These are phyloP conservation scores for Branchipolynoe longqiensis DNA, from an alignment of 2,888 invertebrate genomes.

Conservation along the genomic window DNA sequence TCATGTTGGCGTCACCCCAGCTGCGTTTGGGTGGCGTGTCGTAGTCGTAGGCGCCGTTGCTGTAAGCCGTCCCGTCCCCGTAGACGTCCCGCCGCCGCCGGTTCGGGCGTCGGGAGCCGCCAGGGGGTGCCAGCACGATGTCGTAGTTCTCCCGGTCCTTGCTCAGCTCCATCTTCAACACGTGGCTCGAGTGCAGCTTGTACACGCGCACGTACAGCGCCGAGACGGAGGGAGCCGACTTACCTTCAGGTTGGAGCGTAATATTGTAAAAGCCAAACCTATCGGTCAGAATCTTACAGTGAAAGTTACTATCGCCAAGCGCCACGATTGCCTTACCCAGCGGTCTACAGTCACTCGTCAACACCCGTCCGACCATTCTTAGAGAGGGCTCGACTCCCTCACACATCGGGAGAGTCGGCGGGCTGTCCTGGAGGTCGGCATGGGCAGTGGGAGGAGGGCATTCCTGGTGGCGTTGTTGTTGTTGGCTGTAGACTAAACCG, in stretches of 20 bases:
- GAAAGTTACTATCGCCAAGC: constrained; percentile 16
- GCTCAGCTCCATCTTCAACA: background rate
- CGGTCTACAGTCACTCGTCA: constrained; percentile 17
- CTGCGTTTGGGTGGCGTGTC: constrained; percentile 31
- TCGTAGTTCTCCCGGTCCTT: background rate
- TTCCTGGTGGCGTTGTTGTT: background rate
- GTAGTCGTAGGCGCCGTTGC: background rate
- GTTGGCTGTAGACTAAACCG: background rate
- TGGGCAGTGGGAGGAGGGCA: constrained; percentile 10
- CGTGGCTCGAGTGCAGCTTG: background rate
- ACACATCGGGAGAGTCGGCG: background rate
- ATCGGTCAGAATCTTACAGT: constrained; percentile 29
- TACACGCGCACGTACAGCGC: constrained; percentile 13
- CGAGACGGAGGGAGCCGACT: background rate
- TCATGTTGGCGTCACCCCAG: constrained; percentile 61
- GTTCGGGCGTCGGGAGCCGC: background rate
- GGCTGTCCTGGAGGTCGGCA: background rate
- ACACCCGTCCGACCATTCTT: background rate
- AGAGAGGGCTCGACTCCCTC: background rate
- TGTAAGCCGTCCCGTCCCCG: background rate
- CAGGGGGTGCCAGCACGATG: background rate
- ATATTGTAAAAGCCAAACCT: constrained; percentile 45
- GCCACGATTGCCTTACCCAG: background rate
- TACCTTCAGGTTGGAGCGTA: constrained; percentile 4
- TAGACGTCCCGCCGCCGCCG: background rate